Evolutionary conservation across 2,797 vertebrate genomes (phyloP), one percentile per base, ranked within the genome.

Genomic region (Sus cebifrons): DNA sequence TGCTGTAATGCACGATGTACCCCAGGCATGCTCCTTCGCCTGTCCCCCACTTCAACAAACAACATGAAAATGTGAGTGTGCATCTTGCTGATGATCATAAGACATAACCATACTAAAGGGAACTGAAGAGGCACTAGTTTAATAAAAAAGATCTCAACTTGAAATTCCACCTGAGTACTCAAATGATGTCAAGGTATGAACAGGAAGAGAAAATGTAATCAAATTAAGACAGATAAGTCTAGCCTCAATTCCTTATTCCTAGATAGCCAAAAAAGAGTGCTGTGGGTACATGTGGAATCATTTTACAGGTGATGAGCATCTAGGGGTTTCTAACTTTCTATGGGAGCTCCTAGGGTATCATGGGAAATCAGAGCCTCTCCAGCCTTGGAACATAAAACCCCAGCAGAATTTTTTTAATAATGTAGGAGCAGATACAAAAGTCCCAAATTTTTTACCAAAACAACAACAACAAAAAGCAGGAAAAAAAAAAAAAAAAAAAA

Each of bases 381-480:
- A 13, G 88, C 89, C 14, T 81, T 71, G 89, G 0, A 93, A 58
- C 44, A 74, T 0, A 95, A 75, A 89, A 86, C 4, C 20, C 20
- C 77, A 70, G 58, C 0, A 74, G 36, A 94, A 71, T 73, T 89
- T 91, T 95, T 87, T 95, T 87, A 68, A n/a, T 40, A 91, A 96
- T 58, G 3, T 2, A 65, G 27, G 49, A 94, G 86, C 1, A 78
- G 29, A 70, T 6, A 86, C 49, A 17, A 95, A 32, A 88, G 86
- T 60, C 29, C n/a, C 15, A 82, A 23, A 49, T 64, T 52, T 75
- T 77, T 77, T 49, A 71, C 32, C 49, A 40, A 21, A 49, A 49
- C 44, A 49, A 49, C 44, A 49, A 49, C 44, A 49, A 49, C 44
- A 49, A 49, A 49, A 36, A 36, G 36, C 44, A 49, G 44, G 44